Evolutionary conservation across 2,113 vertebrate species (phyloP).

Genomic region (Nymphicus hollandicus): DNA sequence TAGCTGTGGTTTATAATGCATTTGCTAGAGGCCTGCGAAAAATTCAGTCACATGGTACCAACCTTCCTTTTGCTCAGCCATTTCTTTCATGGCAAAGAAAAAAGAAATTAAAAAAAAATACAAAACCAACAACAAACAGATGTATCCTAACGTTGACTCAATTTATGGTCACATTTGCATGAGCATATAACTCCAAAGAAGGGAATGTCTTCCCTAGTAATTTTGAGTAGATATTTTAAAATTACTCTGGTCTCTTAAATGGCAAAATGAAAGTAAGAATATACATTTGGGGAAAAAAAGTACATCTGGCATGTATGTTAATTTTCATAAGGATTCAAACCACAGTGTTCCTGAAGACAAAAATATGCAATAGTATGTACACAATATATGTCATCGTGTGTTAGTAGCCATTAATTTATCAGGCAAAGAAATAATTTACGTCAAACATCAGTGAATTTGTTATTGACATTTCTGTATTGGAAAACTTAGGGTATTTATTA

Average conservation of each 20-base stretch:
- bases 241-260: neutral
- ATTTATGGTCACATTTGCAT: neutral
- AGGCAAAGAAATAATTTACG: neutral
- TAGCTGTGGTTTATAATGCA: neutral
- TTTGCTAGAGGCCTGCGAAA: neutral
- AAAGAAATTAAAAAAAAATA: neutral
- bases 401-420: neutral
- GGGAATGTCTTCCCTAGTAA: neutral
- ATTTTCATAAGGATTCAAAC: neutral
- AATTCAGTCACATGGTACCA: neutral
- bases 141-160: neutral
- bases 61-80: neutral
- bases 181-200: neutral
- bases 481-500: neutral
- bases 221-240: neutral
- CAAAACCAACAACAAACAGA: neutral
- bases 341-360: neutral
- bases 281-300: neutral
- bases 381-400: accelerated
- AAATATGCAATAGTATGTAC: neutral
- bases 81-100: neutral
- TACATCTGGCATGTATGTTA: neutral
- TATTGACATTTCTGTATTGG: neutral
- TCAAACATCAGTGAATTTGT: neutral
- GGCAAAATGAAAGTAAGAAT: neutral